phyloP scores from a whole-genome alignment of 2,888 invertebrate genomes.

The Maniola hyperantus region DNA sequence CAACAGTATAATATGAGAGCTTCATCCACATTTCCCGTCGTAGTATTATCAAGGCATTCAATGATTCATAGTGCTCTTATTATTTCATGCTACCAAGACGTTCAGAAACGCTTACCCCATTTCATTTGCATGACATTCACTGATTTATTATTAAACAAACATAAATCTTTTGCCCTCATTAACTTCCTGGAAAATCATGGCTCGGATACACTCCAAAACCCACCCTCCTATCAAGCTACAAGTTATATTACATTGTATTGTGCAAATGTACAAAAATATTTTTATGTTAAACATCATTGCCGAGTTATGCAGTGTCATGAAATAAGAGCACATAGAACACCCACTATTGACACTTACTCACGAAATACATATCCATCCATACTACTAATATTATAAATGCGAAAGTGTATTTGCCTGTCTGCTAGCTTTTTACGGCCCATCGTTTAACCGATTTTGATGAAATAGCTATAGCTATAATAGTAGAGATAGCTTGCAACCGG shows the following conservation, averaged over 20 bases:
- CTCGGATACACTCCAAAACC: slow-evolving; percentile 37
- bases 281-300: slow-evolving; percentile 29
- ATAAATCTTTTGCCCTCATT: background rate
- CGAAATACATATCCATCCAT: background rate
- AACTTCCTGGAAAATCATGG: slow-evolving; percentile 29
- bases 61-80: slow-evolving; percentile 40
- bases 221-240: slow-evolving; percentile 23
- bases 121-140: background rate
- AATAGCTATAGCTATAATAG: too few relatives aligned
- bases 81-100: slow-evolving; percentile 29
- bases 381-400: too few relatives aligned
- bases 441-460: too few relatives aligned
- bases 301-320: slow-evolving; percentile 35
- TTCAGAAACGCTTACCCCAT: background rate
- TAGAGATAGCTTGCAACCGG: too few relatives aligned
- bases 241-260: slow-evolving; percentile 21
- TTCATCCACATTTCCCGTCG: slow-evolving; percentile 55
- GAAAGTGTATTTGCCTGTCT: too few relatives aligned
- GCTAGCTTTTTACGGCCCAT: too few relatives aligned
- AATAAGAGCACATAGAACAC: slow-evolving; percentile 45
- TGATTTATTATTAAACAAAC: slow-evolving; percentile 11
- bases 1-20: slow-evolving; percentile 63
- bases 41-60: slow-evolving; percentile 40
- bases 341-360: slow-evolving; percentile 33
- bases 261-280: slow-evolving; percentile 41